Percentiles rank a stretch among this genome's conserved stretches.
phyloP scores from a whole-genome alignment of 2,797 vertebrate species.

The Gadopsis bispinosus region DNA sequence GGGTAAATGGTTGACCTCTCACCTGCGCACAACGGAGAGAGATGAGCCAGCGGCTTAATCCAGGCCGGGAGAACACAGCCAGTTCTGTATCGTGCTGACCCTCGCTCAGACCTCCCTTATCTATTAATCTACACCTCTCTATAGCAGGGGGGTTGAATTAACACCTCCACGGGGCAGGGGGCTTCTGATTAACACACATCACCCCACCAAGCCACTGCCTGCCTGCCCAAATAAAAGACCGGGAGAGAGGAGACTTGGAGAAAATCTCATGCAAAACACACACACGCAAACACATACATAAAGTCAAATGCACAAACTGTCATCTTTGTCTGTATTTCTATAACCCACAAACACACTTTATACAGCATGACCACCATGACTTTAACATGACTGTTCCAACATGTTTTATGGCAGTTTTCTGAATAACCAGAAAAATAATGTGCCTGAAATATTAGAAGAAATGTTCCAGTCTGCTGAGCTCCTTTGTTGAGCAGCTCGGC shows the following conservation, averaged over 20 bases:
- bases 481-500: conserved; percentile 7
- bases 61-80: conserved; percentile 92
- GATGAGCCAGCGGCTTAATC: conserved; percentile 94
- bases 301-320: conserved; percentile 6
- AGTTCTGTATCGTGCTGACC: conserved; percentile 95
- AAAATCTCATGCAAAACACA: conserved; percentile 20
- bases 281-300: not conserved
- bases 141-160: conserved; percentile 94
- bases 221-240: conserved; percentile 85
- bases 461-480: conserved; percentile 45
- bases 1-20: conserved; percentile 96
- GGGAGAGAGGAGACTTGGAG: conserved; percentile 35
- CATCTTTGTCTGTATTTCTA: not conserved
- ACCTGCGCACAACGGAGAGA: conserved; percentile 84
- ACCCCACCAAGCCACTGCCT: conserved; percentile 73
- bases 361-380: conserved; percentile 21
- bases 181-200: conserved; percentile 94
- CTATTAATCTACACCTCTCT: conserved; percentile 99
- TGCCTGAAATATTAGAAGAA: conserved; percentile 55
- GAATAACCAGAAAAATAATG: conserved; percentile 64
- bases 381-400: conserved; percentile 39
- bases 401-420: conserved; percentile 60
- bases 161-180: conserved; percentile 91
- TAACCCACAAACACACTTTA: conserved; percentile 16
- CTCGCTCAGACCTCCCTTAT: conserved; percentile 94